Evolutionary conservation across 2,888 invertebrate species (phyloP).

Genomic region (Stramonita haemastoma): DNA sequence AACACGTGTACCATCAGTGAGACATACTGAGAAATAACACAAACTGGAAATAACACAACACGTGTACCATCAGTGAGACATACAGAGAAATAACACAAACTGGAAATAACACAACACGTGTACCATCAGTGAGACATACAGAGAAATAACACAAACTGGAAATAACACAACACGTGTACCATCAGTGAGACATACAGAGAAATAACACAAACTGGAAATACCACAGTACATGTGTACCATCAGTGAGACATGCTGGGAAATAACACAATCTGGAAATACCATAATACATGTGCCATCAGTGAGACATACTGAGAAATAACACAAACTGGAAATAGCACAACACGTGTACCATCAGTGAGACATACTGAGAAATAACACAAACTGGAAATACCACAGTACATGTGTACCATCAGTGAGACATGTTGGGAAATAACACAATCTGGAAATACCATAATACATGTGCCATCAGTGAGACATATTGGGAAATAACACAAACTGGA

Average conservation of each 20-base stretch:
- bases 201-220: not conserved
- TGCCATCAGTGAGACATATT: no score
- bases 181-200: not conserved
- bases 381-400: no score
- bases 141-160: not conserved
- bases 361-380: not conserved
- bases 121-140: no score
- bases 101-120: not conserved
- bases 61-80: no score
- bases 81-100: not conserved
- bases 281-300: no score
- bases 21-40: not conserved
- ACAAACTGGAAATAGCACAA: no score
- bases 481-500: not conserved
- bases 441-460: no score
- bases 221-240: no score
- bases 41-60: not conserved
- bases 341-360: no score
- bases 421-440: not conserved
- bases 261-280: no score
- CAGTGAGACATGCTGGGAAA: not conserved
- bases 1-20: no score
- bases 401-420: no score
- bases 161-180: not conserved
- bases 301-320: not conserved